Evolutionary conservation across 2,888 invertebrate genomes (phyloP), one percentile per base, ranked within the genome.

Genomic region (Lithophane leautieri): DNA sequence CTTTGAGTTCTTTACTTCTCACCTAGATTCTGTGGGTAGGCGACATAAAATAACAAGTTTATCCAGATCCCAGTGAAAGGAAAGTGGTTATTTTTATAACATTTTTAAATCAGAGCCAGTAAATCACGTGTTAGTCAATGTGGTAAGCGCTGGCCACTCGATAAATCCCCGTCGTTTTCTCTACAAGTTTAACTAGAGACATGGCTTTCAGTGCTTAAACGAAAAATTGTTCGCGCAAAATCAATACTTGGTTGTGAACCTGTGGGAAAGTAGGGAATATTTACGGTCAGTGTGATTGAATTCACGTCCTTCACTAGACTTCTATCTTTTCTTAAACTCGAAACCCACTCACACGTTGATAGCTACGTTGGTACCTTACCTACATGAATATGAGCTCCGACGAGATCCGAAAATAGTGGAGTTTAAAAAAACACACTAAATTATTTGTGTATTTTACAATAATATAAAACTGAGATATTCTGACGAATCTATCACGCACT

Each of bases 151-250:
- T 73, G 28, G 73, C 75, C 61, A 81, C 76, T 81, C 87, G 40
- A 85, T 84, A 86, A 85, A 85, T 85, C 77, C 47, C 54, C 71
- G 85, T 87, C 75, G 70, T 60, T 42, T 61, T 76, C 66, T 54
- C 47, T 67, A 70, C 69, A 84, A 60, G 72, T 81, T 52, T 25
- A 68, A 58, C 63, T 58, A 34, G 54, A 69, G 19, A 78, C 44
- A 50, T 28, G 19, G 70, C 63, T 79, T 78, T 58, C 50, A 83
- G 54, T 56, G 47, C 52, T 65, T 78, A 50, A 19, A 61, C n/a
- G 34, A 28, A 79, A 69, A 83, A 70, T 56, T 67, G 22, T 42
- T 34, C 14, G 14, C 2, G 7, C 28, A 40, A 78, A 67, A 68
- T 63, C 42, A 52, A 60, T 34, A 78, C 8, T 62, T 65, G 11